phyloP scores from a whole-genome alignment of 1,140 invertebrate genomes.

The Drosophila aff. region DNA sequence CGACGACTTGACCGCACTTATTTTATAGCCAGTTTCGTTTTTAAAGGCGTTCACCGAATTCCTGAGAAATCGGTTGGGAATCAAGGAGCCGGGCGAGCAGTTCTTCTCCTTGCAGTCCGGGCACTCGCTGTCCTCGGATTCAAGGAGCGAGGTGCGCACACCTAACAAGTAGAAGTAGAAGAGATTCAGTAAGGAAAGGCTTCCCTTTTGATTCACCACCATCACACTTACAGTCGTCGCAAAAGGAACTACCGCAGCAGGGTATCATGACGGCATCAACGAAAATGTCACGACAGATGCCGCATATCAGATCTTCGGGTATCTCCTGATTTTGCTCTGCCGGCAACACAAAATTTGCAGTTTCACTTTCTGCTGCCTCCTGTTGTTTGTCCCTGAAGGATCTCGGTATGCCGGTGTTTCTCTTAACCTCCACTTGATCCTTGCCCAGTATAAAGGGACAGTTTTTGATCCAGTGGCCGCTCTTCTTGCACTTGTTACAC shows the following conservation, averaged over 20 bases:
- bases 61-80: slow-evolving; percentile 96
- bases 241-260: slow-evolving; percentile 98
- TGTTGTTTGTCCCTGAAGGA: slow-evolving; percentile 94
- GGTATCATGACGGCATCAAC: slow-evolving; percentile 98
- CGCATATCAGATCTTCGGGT: slow-evolving; percentile 96
- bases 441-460: slow-evolving; percentile 89
- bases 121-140: slow-evolving; percentile 97
- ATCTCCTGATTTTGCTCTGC: slow-evolving; percentile 87
- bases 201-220: not conserved
- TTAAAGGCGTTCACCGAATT: slow-evolving; percentile 95
- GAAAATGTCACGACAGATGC: slow-evolving; percentile 96
- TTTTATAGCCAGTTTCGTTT: slow-evolving; percentile 94
- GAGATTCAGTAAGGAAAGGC: not conserved
- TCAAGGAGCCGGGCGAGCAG: slow-evolving; percentile 95
- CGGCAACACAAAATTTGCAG: slow-evolving; percentile 46
- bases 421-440: slow-evolving; percentile 91
- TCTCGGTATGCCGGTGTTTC: slow-evolving; percentile 98
- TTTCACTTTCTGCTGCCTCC: slow-evolving; percentile 56
- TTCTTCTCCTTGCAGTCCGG: slow-evolving; percentile 96
- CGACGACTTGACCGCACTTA: slow-evolving; percentile 45
- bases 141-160: slow-evolving; percentile 93
- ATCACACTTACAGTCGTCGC: slow-evolving; percentile 95
- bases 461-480: slow-evolving; percentile 98
- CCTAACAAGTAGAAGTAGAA: slow-evolving; percentile 86
- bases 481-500: slow-evolving; percentile 96